Base-by-base conservation (phyloP, 1,140 invertebrate species). In the Aphelenchoides fujianensis region DNA sequence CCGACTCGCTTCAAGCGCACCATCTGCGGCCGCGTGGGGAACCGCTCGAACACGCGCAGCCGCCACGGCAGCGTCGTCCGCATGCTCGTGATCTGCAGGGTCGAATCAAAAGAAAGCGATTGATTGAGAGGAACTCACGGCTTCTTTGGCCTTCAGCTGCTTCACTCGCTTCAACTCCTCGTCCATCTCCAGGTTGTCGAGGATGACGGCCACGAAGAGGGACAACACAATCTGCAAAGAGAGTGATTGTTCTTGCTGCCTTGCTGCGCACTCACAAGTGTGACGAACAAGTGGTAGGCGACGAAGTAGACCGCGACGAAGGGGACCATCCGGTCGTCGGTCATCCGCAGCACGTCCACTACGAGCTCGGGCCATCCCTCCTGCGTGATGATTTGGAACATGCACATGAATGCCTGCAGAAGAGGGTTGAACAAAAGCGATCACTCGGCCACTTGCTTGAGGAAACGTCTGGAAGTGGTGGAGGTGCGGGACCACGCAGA, bases 161-260 rank as follows among this genome's bases (percentile, higher is more conserved):
- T 98, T 98, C 2, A 98, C 86, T 85, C 98, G 98, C 84, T 99
- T 99, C 28, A 99, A 95, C 81, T 99, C 96, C 87, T 99, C 97
- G 82, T 99, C 96, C 74, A 99, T 87, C 85, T 98, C 96, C 81
- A 99, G 89, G 87, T 99, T 99, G 84, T 99, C 97, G 78, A 99
- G 89, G 87, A 99, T 99, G 1, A 99, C 97, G 70, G 97, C 97
- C 78, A 99, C 97, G 89, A 99, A 99, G 85, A 99, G 91, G 86
- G 93, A 96, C 76, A 99, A 89, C 86, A 99, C 95, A 86, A 99
- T 99, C 93, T 95, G 85, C 36, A 87, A n/a, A n/a, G n/a, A n/a
- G n/a, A 85, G 55, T 7, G 5, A 5, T 48, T 23, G 5, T n/a
- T n/a, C n/a, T n/a, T n/a, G n/a, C n/a, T n/a, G n/a, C n/a, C n/a